phyloP scores from a whole-genome alignment of 2,113 vertebrate genomes.

The Sander vitreus region DNA sequence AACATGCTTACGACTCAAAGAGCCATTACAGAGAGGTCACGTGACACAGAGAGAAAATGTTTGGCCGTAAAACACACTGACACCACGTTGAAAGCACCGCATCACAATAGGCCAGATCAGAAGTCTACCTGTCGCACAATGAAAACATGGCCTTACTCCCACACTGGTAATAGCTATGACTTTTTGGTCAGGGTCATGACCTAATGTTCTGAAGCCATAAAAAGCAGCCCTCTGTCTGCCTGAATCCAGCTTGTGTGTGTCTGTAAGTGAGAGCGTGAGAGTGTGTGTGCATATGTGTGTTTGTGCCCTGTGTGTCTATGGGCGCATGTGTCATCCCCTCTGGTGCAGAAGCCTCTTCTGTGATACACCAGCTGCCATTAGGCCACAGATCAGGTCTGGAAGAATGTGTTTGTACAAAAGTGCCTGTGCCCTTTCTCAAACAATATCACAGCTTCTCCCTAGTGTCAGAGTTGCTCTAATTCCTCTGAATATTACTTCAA shows the following conservation, averaged over 20 bases:
- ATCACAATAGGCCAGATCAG: slow-evolving; percentile 41
- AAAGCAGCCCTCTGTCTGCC: slow-evolving; percentile 67
- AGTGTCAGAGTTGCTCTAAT: slow-evolving; percentile 19
- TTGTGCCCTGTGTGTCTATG: slow-evolving; percentile 28
- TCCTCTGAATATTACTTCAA: not conserved
- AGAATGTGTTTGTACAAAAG: slow-evolving; percentile 21
- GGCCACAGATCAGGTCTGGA: slow-evolving; percentile 46
- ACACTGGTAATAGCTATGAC: slow-evolving; percentile 60
- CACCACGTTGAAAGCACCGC: slow-evolving; percentile 30
- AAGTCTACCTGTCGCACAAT: slow-evolving; percentile 69
- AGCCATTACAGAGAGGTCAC: slow-evolving; percentile 34
- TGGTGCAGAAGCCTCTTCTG: slow-evolving; percentile 48
- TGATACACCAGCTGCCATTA: slow-evolving; percentile 67
- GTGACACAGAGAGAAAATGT: slow-evolving; percentile 20
- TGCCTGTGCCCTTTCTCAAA: slow-evolving; percentile 27
- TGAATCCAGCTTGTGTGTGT: slow-evolving; percentile 38
- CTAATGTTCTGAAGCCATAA: slow-evolving; percentile 77
- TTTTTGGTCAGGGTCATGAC: slow-evolving; percentile 65
- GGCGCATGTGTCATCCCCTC: slow-evolving; percentile 48
- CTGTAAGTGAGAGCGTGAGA: not conserved
- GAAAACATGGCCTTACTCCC: slow-evolving; percentile 54
- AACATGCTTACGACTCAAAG: slow-evolving; percentile 42
- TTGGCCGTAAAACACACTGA: slow-evolving; percentile 31
- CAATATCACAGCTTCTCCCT: slow-evolving; percentile 33
- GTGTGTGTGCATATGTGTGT: slow-evolving; percentile 2